A percentile compares a stretch with the other conserved stretches of the same genome.
phyloP scores from a whole-genome alignment of 2,797 vertebrate genomes.

The Caiman crocodilus region DNA sequence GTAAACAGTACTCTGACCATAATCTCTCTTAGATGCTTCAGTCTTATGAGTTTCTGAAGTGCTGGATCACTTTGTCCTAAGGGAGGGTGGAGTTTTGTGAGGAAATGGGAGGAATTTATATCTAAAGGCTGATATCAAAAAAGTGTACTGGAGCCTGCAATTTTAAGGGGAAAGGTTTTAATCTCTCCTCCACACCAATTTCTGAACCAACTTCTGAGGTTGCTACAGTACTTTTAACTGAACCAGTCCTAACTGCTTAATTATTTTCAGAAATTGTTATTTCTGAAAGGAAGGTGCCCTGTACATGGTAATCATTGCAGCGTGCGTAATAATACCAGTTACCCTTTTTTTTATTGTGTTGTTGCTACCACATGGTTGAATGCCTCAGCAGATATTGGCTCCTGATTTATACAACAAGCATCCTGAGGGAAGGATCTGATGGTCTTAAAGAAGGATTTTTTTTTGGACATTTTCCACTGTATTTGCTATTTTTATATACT shows the following conservation, averaged over 20 bases:
- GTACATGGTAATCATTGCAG: not conserved
- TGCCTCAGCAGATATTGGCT: not conserved
- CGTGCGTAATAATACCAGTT: not conserved
- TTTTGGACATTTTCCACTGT: not conserved
- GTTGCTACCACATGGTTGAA: not conserved
- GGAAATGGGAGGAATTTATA: too few relatives aligned
- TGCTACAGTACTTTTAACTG: not conserved
- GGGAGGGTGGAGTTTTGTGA: not conserved
- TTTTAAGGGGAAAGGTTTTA: not conserved
- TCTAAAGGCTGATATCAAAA: not conserved
- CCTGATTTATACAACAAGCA: not conserved
- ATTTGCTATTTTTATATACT: not conserved
- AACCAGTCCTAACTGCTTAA: not conserved
- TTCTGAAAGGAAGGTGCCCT: not conserved
- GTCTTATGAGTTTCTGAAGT: not conserved
- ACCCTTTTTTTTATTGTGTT: not conserved
- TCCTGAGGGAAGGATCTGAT: not conserved
- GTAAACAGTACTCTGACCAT: too few relatives aligned
- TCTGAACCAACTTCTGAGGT: too few relatives aligned
- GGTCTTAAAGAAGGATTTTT: not conserved
- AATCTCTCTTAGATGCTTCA: rapidly evolving
- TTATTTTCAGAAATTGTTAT: not conserved
- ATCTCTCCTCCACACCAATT: too few relatives aligned
- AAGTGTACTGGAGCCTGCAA: not conserved
- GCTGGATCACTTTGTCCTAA: not conserved